These are phyloP conservation scores for Xenopus laevis DNA, from an alignment of 2,113 vertebrate genomes.

Conservation along the genomic window DNA sequence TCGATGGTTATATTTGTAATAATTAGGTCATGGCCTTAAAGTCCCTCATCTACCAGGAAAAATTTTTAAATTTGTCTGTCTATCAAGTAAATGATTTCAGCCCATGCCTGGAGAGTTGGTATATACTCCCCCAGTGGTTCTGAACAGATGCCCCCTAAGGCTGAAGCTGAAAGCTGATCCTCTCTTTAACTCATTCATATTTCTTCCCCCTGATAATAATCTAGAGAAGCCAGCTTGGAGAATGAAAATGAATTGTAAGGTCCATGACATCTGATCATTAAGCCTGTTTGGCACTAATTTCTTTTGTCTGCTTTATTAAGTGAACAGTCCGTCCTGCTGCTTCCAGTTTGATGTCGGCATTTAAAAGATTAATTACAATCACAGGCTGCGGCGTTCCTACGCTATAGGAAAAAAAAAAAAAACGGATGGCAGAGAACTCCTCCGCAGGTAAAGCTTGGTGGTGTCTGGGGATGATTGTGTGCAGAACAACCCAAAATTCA, in stretches of 20 bases:
- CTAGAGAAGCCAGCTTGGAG: not conserved
- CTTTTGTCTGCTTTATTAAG: slow-evolving; percentile 57
- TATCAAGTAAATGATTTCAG: too few species aligned
- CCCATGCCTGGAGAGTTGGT: too few species aligned
- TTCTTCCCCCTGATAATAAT: too few species aligned
- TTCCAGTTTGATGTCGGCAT: slow-evolving; percentile 44
- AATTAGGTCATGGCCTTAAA: slow-evolving; percentile 11
- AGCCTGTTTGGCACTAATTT: slow-evolving; percentile 42
- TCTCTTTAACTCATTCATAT: too few species aligned
- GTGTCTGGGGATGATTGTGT: slow-evolving; percentile 29
- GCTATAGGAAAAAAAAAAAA: slow-evolving; percentile 4
- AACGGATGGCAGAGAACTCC: slow-evolving; percentile 43
- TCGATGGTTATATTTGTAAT: slow-evolving; percentile 21
- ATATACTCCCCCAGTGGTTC: too few species aligned
- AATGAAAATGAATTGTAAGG: slow-evolving; percentile 52
- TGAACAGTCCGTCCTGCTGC: slow-evolving; percentile 47
- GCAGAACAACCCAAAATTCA: not conserved
- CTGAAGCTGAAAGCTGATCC: too few species aligned
- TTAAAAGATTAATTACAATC: slow-evolving; percentile 53
- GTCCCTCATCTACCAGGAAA: too few species aligned
- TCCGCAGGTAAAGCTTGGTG: slow-evolving; percentile 41
- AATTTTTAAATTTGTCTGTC: too few species aligned
- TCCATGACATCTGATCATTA: slow-evolving; percentile 45
- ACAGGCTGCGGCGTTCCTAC: slow-evolving; percentile 41
- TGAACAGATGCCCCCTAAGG: too few species aligned